Conservation (phyloP, 1,140 invertebrate species). For the Leptinotarsa lineolata region DNA sequence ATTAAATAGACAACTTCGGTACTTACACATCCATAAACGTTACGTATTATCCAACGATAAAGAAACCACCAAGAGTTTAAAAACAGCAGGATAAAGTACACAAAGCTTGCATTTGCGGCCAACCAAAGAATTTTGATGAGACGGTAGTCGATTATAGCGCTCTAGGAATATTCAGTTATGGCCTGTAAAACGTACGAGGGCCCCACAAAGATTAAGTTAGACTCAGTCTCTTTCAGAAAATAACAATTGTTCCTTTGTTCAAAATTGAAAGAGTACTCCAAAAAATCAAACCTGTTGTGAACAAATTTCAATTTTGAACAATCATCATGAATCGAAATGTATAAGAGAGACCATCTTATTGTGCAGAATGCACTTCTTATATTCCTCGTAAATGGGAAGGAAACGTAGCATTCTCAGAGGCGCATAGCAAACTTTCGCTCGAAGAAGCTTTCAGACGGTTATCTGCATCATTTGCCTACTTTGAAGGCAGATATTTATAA, state of each 20-base stretch:
- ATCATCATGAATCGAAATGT: background rate
- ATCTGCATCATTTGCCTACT: background rate
- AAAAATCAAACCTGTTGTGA: background rate
- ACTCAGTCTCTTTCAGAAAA: background rate
- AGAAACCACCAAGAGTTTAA: background rate
- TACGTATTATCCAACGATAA: conserved; percentile 7
- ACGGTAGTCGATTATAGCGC: background rate
- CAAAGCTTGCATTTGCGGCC: conserved; percentile 10
- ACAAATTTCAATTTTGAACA: background rate
- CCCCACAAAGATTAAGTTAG: background rate
- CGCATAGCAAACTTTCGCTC: background rate
- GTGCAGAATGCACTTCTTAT: background rate
- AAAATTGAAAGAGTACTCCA: background rate
- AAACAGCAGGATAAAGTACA: conserved; percentile 17
- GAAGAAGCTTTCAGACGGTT: background rate
- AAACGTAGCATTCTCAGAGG: no score
- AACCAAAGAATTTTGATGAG: conserved; percentile 21
- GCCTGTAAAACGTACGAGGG: background rate
- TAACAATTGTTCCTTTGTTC: background rate
- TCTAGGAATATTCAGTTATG: conserved; percentile 2
- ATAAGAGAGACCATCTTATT: background rate
- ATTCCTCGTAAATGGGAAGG: no score
- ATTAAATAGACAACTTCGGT: conserved; percentile 7
- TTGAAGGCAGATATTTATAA: background rate
- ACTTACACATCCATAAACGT: conserved; percentile 3